These are phyloP conservation scores for Tyto alba DNA, from an alignment of 2,113 vertebrate species.

Conservation along the genomic window DNA sequence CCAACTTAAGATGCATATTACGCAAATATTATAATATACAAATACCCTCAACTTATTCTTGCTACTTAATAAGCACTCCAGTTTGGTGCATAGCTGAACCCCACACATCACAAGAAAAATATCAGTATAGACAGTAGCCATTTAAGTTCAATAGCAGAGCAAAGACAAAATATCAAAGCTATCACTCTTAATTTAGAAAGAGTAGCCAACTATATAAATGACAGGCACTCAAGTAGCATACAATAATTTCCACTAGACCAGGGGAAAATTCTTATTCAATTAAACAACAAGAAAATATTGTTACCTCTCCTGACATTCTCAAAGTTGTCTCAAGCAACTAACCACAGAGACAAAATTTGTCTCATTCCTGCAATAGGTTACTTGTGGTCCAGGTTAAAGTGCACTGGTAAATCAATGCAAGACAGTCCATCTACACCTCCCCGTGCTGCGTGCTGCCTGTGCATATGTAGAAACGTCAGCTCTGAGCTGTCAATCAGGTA, in stretches of 20 bases:
- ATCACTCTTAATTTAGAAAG: background rate
- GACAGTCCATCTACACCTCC: background rate
- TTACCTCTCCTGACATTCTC: background rate
- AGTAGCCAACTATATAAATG: background rate
- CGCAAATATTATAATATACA: background rate
- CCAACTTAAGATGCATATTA: background rate
- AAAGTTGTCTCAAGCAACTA: background rate
- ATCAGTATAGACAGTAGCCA: background rate
- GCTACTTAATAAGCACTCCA: background rate
- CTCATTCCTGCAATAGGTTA: background rate
- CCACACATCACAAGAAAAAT: background rate
- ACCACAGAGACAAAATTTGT: background rate
- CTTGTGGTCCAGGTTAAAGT: background rate
- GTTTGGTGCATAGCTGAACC: background rate
- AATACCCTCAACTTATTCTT: constrained; percentile 1
- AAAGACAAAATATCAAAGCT: background rate
- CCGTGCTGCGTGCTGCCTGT: fast-evolving
- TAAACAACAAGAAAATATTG: background rate
- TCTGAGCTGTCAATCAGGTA: background rate
- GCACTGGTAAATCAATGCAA: background rate
- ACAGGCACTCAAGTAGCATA: background rate
- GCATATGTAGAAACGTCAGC: background rate
- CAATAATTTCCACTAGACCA: background rate
- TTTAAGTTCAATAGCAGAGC: background rate
- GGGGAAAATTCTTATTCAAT: background rate